phyloP scores from a whole-genome alignment of 2,113 vertebrate genomes.

The Lasiurus borealis region DNA sequence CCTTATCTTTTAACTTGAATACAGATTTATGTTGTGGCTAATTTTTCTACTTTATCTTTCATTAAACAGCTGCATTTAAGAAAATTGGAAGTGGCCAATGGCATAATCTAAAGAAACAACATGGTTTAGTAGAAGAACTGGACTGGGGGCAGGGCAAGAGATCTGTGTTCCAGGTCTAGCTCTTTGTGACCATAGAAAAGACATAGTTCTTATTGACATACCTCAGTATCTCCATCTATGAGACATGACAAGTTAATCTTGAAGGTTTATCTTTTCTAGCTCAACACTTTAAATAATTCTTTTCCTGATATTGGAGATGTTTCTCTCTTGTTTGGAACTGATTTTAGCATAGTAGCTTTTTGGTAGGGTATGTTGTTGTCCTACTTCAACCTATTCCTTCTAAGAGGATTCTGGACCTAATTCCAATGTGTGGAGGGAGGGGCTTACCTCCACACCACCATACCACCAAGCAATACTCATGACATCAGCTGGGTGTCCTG shows the following conservation, averaged over 20 bases:
- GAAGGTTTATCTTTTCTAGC: constrained; percentile 41
- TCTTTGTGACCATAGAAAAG: constrained; percentile 6
- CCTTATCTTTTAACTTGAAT: constrained; percentile 41
- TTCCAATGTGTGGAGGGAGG: neutral
- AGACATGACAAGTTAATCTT: constrained; percentile 14
- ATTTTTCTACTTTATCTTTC: constrained; percentile 28
- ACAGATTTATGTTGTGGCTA: constrained; percentile 27
- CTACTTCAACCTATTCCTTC: neutral
- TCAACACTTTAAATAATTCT: constrained; percentile 1
- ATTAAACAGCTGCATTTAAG: constrained; percentile 53
- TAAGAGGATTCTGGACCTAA: neutral
- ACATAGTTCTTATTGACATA: neutral
- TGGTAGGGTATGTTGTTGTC: neutral
- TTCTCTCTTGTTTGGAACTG: constrained; percentile 50
- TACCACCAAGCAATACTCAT: neutral
- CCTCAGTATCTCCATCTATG: neutral
- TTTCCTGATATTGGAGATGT: neutral
- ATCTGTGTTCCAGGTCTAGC: neutral
- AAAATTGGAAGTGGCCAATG: neutral
- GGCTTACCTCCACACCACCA: neutral
- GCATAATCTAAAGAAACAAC: constrained; percentile 44
- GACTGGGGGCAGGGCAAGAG: neutral
- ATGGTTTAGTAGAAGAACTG: constrained; percentile 17
- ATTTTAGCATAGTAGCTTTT: constrained; percentile 31
- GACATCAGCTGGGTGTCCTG: neutral